Evolutionary conservation across 2,888 invertebrate species (phyloP), one percentile per base, ranked within the genome.

Genomic region (Tineola bisselliella): DNA sequence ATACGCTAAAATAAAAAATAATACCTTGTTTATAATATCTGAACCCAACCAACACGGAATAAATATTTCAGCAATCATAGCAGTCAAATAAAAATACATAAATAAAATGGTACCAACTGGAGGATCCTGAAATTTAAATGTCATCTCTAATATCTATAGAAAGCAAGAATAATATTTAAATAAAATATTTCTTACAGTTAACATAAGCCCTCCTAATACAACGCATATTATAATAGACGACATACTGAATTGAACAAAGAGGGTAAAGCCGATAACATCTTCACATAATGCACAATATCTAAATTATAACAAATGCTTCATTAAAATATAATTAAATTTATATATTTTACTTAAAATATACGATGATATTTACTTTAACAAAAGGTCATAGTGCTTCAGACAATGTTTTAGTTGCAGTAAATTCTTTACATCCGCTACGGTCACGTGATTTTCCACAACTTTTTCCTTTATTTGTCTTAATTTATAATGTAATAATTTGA

Each of bases 261-360:
- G 54, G 11, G 54, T 3, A 54, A 54, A 25, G 10, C 19, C 12
- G 10, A 54, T 25, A 12, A 54, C n/a, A 12, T 54, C 54, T 54
- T 57, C 52, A 25, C 75, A 30, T 0, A 61, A 63, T 19, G 65
- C 61, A 64, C 75, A 75, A 62, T 71, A 84, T 17, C 84, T 84
- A 64, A 62, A 77, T 25, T 25, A 76, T 13, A 17, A 17, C 15
- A 48, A 15, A 48, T 17, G 15, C 15, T 10, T 6, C 15, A 48
- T 48, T 48, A 48, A 17, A 17, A 43, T 3, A 43, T 13, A 43
- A 8, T n/a, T n/a, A 43, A 52, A 8, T 8, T 52, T 1, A 13
- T 15, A 52, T 25, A 52, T 4, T 52, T 13, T 52, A 52, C 5
- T 13, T n/a, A 52, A 4, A 43, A 12, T 6, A n/a, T 6, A 12